Evolutionary conservation across 2,113 vertebrate species (phyloP).

Genomic region (Uria aalge): DNA sequence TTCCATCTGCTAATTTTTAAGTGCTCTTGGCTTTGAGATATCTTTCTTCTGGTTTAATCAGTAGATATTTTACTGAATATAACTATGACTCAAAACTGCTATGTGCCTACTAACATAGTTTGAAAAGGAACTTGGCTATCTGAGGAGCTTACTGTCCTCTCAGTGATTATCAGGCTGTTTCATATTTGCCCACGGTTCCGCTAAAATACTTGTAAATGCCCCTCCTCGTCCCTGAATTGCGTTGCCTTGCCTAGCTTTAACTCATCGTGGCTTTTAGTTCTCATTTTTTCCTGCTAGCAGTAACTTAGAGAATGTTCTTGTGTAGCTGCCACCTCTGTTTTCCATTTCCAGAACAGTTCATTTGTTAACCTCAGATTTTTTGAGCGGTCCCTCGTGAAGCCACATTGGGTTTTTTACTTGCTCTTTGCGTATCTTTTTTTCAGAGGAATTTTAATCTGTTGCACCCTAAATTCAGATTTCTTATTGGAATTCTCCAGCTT

Average conservation of each 20-base stretch:
- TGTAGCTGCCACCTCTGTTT: constrained; percentile 21
- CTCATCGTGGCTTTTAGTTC: neutral
- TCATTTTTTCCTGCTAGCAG: neutral
- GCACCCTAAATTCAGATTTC: constrained; percentile 8
- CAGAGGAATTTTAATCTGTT: constrained; percentile 34
- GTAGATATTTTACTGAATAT: neutral
- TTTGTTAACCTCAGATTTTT: constrained; percentile 26
- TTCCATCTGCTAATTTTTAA: neutral
- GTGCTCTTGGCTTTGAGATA: neutral
- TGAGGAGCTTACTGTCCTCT: neutral
- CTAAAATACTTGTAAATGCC: neutral
- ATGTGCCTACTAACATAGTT: neutral
- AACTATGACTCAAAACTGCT: neutral
- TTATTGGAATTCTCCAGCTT: neutral
- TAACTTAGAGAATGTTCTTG: neutral
- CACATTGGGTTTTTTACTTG: neutral
- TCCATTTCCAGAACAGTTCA: constrained; percentile 33
- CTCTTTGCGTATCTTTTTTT: neutral
- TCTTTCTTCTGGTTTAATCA: neutral
- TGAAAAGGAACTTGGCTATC: neutral
- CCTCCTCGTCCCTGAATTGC: neutral
- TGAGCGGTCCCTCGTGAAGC: constrained; percentile 6
- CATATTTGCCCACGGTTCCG: neutral
- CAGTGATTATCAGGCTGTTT: neutral
- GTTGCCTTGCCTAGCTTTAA: constrained; percentile 5